These are phyloP conservation scores for Frankliniella intonsa DNA, from an alignment of 2,888 invertebrate species.

Conservation along the genomic window DNA sequence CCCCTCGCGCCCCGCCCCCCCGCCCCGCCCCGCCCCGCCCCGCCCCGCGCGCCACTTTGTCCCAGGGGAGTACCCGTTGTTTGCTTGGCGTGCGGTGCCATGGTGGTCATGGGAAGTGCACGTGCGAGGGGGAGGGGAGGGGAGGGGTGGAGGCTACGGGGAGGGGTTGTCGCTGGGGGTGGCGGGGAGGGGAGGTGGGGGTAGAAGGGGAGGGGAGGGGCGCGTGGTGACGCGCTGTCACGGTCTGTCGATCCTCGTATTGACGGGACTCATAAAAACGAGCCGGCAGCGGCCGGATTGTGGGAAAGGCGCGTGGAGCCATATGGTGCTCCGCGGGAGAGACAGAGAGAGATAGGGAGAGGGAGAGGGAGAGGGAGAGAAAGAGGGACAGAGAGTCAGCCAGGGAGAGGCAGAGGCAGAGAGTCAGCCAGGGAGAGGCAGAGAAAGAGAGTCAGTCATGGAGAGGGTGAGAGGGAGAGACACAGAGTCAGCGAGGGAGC, in stretches of 20 bases:
- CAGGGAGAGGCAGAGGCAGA: too few species aligned
- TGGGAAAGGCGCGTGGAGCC: conserved; percentile 6
- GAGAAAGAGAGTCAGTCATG: too few species aligned
- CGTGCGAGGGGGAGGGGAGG: not conserved
- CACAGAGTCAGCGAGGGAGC: too few species aligned
- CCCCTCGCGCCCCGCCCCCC: not conserved
- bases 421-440: too few species aligned
- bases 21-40: not conserved
- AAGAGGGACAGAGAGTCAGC: too few species aligned
- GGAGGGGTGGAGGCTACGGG: not conserved
- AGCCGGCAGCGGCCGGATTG: not conserved
- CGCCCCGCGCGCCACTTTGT: not conserved
- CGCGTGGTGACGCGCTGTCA: conserved; percentile 18
- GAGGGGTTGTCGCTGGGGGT: not conserved
- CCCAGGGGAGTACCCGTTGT: not conserved
- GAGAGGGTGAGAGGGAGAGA: too few species aligned
- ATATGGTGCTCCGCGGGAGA: not conserved
- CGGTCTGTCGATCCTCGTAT: conserved; percentile 13
- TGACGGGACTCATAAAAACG: conserved; percentile 18
- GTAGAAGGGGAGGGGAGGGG: not conserved
- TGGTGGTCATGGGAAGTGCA: not conserved
- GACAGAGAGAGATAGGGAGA: too few species aligned
- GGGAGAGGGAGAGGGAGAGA: too few species aligned
- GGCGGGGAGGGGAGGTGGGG: not conserved
- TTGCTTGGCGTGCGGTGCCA: not conserved